Percentiles rank a stretch among this genome's conserved stretches.
Evolutionary conservation across 2,113 vertebrate genomes (phyloP).

Genomic region (Clarias magur): DNA sequence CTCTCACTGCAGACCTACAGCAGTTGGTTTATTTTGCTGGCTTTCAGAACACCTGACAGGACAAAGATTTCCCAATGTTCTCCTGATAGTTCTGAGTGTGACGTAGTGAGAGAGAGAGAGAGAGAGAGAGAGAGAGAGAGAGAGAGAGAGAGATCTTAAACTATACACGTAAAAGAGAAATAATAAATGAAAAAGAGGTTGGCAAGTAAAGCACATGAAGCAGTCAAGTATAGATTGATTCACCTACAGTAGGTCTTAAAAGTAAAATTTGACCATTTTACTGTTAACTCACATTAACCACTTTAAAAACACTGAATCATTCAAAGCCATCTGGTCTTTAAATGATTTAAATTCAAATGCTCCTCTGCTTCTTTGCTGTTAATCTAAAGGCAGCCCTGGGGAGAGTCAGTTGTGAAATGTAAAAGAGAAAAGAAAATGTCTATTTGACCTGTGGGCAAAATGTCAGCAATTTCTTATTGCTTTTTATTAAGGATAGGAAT

Average conservation of each 20-base stretch:
- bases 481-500: background rate
- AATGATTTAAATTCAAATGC: background rate
- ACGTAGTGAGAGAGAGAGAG: background rate
- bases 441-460: background rate
- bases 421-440: conserved; percentile 14
- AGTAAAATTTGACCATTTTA: conserved; percentile 21
- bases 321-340: background rate
- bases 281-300: background rate
- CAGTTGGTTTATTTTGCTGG: conserved; percentile 82
- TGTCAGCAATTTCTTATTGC: background rate
- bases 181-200: too few species aligned
- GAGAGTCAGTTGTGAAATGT: background rate
- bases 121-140: background rate
- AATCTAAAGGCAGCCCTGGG: background rate
- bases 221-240: background rate
- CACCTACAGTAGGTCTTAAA: background rate
- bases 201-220: background rate
- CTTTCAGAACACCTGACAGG: conserved; percentile 64
- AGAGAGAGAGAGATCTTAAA: too few species aligned
- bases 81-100: conserved; percentile 49
- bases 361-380: background rate
- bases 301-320: background rate
- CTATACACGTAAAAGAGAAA: too few species aligned
- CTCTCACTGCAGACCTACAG: conserved; percentile 82
- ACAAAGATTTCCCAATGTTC: conserved; percentile 65